A percentile compares a stretch with the other conserved stretches of the same genome.
These are phyloP conservation scores for Germaria angustata DNA, from an alignment of 2,888 invertebrate species.

Conservation along the genomic window DNA sequence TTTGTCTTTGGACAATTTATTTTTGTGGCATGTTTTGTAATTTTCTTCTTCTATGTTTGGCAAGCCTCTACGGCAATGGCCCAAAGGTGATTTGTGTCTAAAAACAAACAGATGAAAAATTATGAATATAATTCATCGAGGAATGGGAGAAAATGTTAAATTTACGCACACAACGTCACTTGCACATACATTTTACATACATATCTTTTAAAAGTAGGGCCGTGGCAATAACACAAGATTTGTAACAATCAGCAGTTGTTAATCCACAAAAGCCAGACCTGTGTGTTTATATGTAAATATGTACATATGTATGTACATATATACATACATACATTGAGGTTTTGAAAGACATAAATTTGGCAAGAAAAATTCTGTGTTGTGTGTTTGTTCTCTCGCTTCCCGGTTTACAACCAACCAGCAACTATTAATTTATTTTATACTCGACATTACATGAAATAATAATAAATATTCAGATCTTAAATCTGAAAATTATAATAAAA, in stretches of 20 bases:
- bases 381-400: too few relatives aligned
- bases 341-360: neutral
- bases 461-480: too few relatives aligned
- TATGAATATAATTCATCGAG: slow-evolving; percentile 50
- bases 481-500: too few relatives aligned
- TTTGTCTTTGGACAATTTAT: neutral
- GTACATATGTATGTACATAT: too few relatives aligned
- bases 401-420: too few relatives aligned
- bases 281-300: too few relatives aligned
- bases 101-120: slow-evolving; percentile 41
- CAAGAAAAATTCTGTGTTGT: too few relatives aligned
- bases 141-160: neutral
- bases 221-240: neutral
- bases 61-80: slow-evolving; percentile 24
- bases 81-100: slow-evolving; percentile 50
- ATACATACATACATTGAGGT: neutral
- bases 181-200: neutral
- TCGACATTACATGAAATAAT: too few relatives aligned
- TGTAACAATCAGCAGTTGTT: neutral
- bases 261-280: too few relatives aligned
- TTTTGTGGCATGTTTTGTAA: neutral
- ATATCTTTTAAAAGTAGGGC: neutral
- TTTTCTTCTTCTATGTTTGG: slow-evolving; percentile 14
- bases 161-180: neutral
- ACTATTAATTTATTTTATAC: too few relatives aligned